phyloP scores from a whole-genome alignment of 2,797 vertebrate genomes.

The Miichthys miiuy region DNA sequence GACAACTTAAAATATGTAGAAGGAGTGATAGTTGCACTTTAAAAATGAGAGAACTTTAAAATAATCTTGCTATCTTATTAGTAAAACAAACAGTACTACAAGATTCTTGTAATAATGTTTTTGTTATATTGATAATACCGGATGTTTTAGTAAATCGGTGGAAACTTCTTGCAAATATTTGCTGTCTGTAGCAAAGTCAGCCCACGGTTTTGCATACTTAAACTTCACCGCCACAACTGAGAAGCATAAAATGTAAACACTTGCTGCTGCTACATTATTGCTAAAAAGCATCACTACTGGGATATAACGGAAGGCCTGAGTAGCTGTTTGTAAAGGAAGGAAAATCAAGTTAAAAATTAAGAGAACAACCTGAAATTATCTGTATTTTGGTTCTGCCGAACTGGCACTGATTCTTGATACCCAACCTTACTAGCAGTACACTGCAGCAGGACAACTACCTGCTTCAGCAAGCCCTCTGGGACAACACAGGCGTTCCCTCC shows the following conservation, averaged over 20 bases:
- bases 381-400: slow-evolving; percentile 32
- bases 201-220: slow-evolving; percentile 18
- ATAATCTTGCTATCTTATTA: not conserved
- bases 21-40: not conserved
- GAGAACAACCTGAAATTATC: slow-evolving; percentile 25
- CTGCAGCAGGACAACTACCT: slow-evolving; percentile 21
- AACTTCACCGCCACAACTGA: not conserved
- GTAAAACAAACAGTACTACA: not conserved
- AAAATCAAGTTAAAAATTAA: slow-evolving; percentile 6
- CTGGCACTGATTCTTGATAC: slow-evolving; percentile 36
- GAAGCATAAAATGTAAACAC: slow-evolving; percentile 44
- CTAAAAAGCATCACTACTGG: slow-evolving; percentile 43
- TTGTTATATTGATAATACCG: not conserved
- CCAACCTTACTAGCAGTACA: slow-evolving; percentile 56
- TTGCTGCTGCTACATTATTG: slow-evolving; percentile 51
- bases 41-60: not conserved
- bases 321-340: slow-evolving; percentile 31
- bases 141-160: not conserved
- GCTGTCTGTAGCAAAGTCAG: not conserved
- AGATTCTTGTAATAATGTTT: not conserved
- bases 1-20: too few species aligned
- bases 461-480: slow-evolving; percentile 17
- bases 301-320: slow-evolving; percentile 36
- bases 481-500: slow-evolving; percentile 4
- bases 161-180: not conserved